Base-by-base conservation (phyloP, 2,113 vertebrate genomes). In the Trochalopteron elliotii region DNA sequence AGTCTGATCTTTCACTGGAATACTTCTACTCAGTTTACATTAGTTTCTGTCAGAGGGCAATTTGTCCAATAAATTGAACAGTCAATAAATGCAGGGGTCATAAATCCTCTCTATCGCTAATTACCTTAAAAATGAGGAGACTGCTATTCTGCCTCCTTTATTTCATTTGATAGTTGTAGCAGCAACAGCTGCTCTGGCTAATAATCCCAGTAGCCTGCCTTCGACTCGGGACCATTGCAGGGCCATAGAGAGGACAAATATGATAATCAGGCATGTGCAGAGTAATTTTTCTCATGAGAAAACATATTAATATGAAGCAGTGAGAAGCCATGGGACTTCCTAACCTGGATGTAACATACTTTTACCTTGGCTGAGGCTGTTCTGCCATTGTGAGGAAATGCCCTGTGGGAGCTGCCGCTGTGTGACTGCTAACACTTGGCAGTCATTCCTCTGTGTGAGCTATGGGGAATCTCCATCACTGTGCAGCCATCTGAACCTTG, bases 401-500 rank as follows among this genome's bases (percentile, higher is more conserved):
- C 18, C 92, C 83, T 70, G 18, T 33, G 79, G 86, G 91, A 88
- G 17, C 55, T 52, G 60, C 47, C 0, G 2, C 50, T 80, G 40
- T 74, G 50, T 25, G 61, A 33, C 75, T 94, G 89, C 80, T 85
- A 81, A 45, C 49, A 23, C 84, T 91, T 94, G 94, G 87, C 96
- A 91, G 47, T 28, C 82, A 7, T 60, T 85, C 44, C 28, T 78
- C 60, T n/a, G 0, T 0, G 3, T 47, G 91, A 93, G 65, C 93
- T 90, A 52, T 82, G 63, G 91, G 87, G 64, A 89, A 93, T 85
- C 93, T 96, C 70, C 39, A 12, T 77, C 92, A 49, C 85, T 37
- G 52, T 68, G 85, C 79, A 94, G 71, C 84, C 91, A 95, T 86
- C 96, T 96, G 95, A 96, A 88, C 92, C 77, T 77, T 56, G 12